phyloP scores from a whole-genome alignment of 1,140 invertebrate genomes.

The Ruditapes philippinarum region DNA sequence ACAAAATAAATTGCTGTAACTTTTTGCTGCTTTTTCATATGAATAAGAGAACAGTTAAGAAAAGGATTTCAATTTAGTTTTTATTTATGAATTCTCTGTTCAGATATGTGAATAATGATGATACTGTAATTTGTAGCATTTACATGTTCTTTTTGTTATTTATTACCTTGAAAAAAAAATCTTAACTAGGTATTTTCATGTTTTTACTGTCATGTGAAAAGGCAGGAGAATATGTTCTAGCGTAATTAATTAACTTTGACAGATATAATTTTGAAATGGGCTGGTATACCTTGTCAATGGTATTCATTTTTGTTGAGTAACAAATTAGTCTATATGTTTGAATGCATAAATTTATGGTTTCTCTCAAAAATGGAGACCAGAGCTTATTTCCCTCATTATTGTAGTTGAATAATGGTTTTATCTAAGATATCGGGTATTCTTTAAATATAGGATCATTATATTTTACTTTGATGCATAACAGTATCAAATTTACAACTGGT shows the following conservation, averaged over 20 bases:
- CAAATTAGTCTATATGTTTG: conserved; percentile 32
- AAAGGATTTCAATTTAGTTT: background rate
- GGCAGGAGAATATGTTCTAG: background rate
- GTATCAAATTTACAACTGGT: conserved; percentile 3
- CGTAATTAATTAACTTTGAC: conserved; percentile 25
- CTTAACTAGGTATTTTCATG: background rate
- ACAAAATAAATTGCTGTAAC: too few species aligned
- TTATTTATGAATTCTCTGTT: background rate
- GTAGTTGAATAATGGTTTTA: conserved; percentile 19
- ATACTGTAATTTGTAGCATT: background rate
- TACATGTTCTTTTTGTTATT: background rate
- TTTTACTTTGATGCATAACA: conserved; percentile 1
- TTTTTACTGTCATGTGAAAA: background rate
- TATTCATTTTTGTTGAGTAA: conserved; percentile 19
- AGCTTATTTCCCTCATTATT: background rate
- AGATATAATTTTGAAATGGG: conserved; percentile 32
- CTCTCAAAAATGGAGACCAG: conserved; percentile 10
- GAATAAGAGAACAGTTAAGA: background rate
- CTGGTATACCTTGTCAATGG: background rate
- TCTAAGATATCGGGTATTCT: background rate
- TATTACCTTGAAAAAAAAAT: conserved; percentile 1
- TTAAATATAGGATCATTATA: background rate
- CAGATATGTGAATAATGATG: background rate
- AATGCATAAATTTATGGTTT: conserved; percentile 34
- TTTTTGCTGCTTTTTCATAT: too few species aligned